These are phyloP conservation scores for Haemorhous mexicanus DNA, from an alignment of 2,113 vertebrate genomes.

Conservation along the genomic window DNA sequence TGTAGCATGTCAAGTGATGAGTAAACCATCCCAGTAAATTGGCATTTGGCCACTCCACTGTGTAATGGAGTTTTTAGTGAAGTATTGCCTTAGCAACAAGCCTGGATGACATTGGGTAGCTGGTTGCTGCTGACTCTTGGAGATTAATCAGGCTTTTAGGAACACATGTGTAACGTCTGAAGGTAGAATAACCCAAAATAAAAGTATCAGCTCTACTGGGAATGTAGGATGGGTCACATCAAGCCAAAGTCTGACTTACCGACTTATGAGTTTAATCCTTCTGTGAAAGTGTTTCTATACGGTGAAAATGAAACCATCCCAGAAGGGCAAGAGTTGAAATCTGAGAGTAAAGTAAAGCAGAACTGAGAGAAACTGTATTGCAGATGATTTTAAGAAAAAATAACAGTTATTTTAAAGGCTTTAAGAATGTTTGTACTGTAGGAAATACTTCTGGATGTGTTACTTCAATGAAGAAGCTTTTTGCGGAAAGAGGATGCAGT, in stretches of 20 bases:
- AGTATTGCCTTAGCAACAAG: slow-evolving; percentile 47
- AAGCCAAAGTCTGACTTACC: slow-evolving; percentile 39
- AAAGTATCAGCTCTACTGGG: slow-evolving; percentile 1
- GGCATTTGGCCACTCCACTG: slow-evolving; percentile 1
- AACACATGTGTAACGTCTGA: slow-evolving; percentile 58
- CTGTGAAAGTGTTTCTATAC: background rate
- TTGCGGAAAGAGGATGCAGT: background rate
- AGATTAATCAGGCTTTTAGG: slow-evolving; percentile 63
- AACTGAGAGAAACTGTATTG: background rate
- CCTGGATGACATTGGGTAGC: slow-evolving; percentile 41
- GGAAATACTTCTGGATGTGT: background rate
- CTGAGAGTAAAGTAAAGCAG: background rate
- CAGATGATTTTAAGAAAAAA: background rate
- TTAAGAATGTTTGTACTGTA: background rate
- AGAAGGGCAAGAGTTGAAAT: background rate
- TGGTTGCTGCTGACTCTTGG: slow-evolving; percentile 49
- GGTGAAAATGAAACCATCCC: background rate
- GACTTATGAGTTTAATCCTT: background rate
- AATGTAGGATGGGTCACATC: background rate
- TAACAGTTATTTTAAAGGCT: background rate
- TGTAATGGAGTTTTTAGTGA: slow-evolving; percentile 33
- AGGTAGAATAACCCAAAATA: slow-evolving; percentile 55
- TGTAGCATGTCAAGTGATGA: slow-evolving; percentile 45
- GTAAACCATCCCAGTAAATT: slow-evolving; percentile 31
- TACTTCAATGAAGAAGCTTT: background rate